Percentiles rank a stretch among this genome's conserved stretches.
phyloP scores from a whole-genome alignment of 2,888 invertebrate species.

The Hydraecia micacea region DNA sequence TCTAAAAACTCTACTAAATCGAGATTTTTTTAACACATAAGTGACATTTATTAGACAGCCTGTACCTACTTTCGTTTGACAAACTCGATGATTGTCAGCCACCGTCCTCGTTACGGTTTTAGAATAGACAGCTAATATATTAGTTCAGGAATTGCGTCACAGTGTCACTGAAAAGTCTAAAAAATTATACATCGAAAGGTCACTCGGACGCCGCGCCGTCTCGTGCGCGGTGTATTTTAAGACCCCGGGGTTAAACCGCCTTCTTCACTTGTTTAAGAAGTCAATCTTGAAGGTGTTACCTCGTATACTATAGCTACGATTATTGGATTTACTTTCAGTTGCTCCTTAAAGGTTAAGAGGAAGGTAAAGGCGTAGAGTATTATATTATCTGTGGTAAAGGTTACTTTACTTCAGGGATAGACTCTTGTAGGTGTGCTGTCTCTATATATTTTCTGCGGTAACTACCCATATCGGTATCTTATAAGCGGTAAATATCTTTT shows the following conservation, averaged over 20 bases:
- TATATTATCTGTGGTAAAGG: too few species aligned
- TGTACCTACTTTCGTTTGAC: slow-evolving; percentile 29
- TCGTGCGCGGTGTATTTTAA: slow-evolving; percentile 57
- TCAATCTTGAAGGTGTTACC: slow-evolving; percentile 21
- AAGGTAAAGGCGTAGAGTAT: too few species aligned
- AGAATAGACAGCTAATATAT: slow-evolving; percentile 62
- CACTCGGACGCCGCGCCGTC: slow-evolving; percentile 73
- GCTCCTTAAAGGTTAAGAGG: slow-evolving; percentile 20
- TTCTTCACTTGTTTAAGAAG: slow-evolving; percentile 7
- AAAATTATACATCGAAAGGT: slow-evolving; percentile 67
- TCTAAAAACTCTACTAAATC: background rate
- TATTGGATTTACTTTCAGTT: slow-evolving; percentile 28
- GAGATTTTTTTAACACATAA: slow-evolving; percentile 2
- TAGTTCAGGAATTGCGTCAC: slow-evolving; percentile 59
- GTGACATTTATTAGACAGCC: slow-evolving; percentile 5
- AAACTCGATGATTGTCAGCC: slow-evolving; percentile 40
- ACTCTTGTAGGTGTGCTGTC: background rate
- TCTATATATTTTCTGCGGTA: background rate
- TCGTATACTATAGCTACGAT: slow-evolving; percentile 7
- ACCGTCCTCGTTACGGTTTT: slow-evolving; percentile 52
- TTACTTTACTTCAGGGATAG: slow-evolving; percentile 2
- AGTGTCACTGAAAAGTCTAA: slow-evolving; percentile 62
- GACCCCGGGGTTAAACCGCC: slow-evolving; percentile 31
- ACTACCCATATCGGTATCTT: background rate
- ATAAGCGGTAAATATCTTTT: background rate